Evolutionary conservation across 2,113 vertebrate genomes (phyloP).

Genomic region (Siphamia tubifer): DNA sequence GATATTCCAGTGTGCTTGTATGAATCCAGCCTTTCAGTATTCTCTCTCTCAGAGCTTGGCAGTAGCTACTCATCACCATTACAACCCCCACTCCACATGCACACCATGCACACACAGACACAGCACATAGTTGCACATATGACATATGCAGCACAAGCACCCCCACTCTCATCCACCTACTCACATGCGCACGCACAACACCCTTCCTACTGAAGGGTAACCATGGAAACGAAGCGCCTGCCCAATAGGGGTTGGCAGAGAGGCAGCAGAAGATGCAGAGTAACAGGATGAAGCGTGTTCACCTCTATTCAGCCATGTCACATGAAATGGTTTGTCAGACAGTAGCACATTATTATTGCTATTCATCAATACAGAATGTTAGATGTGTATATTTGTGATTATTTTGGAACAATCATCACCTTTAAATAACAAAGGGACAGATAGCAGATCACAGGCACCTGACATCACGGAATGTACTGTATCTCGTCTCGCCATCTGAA

Average conservation of each 20-base stretch:
- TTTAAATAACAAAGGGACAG: too few species aligned
- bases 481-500: too few species aligned
- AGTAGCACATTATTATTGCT: not conserved
- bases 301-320: slow-evolving; percentile 13
- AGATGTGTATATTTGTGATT: too few species aligned
- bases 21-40: slow-evolving; percentile 17
- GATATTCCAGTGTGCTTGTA: not conserved
- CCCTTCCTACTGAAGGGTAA: slow-evolving; percentile 55
- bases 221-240: slow-evolving; percentile 73
- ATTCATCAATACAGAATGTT: not conserved
- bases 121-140: not conserved
- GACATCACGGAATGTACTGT: too few species aligned
- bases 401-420: too few species aligned
- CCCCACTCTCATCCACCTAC: slow-evolving; percentile 46
- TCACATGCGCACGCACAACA: slow-evolving; percentile 20
- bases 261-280: slow-evolving; percentile 31
- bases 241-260: slow-evolving; percentile 51
- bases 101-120: slow-evolving; percentile 14
- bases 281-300: slow-evolving; percentile 26
- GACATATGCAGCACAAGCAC: slow-evolving; percentile 40
- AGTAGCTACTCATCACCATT: not conserved
- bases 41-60: slow-evolving; percentile 7
- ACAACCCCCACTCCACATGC: slow-evolving; percentile 6
- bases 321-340: slow-evolving; percentile 14
- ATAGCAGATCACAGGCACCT: too few species aligned